Evolutionary conservation across 2,113 vertebrate species (phyloP).

Genomic region (Aphelocoma coerulescens): DNA sequence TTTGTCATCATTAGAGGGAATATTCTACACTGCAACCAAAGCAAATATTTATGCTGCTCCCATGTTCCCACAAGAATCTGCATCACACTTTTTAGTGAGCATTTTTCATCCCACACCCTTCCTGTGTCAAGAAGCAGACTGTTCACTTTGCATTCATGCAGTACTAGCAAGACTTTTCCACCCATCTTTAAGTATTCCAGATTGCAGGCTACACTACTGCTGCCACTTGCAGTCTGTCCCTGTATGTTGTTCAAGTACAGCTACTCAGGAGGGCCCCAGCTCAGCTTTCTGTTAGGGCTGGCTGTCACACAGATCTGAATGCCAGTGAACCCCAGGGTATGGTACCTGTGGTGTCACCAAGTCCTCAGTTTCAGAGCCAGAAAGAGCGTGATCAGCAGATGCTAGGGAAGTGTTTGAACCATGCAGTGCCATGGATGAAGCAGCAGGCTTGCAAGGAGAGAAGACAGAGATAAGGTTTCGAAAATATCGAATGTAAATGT

Average conservation of each 20-base stretch:
- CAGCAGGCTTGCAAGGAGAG: conserved; percentile 43
- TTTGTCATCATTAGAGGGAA: neutral
- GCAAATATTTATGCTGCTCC: neutral
- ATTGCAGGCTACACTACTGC: neutral
- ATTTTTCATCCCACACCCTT: neutral
- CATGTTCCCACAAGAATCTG: neutral
- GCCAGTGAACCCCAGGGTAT: neutral
- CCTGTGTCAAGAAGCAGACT: neutral
- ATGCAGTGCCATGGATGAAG: conserved; percentile 55
- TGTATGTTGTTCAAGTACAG: neutral
- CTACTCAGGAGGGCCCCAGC: neutral
- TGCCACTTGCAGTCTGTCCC: neutral
- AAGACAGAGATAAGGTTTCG: neutral
- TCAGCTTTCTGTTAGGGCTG: neutral
- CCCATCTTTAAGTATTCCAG: neutral
- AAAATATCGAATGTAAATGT: neutral
- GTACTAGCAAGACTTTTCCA: neutral
- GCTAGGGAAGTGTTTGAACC: conserved; percentile 66
- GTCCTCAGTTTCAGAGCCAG: conserved; percentile 71
- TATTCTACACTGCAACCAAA: neutral
- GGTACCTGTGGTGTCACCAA: conserved; percentile 69
- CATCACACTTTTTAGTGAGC: neutral
- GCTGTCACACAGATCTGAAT: neutral
- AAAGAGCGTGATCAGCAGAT: conserved; percentile 65
- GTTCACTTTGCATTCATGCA: neutral